These are phyloP conservation scores for Lasioglossum albipes DNA, from an alignment of 1,140 invertebrate genomes.

Conservation along the genomic window DNA sequence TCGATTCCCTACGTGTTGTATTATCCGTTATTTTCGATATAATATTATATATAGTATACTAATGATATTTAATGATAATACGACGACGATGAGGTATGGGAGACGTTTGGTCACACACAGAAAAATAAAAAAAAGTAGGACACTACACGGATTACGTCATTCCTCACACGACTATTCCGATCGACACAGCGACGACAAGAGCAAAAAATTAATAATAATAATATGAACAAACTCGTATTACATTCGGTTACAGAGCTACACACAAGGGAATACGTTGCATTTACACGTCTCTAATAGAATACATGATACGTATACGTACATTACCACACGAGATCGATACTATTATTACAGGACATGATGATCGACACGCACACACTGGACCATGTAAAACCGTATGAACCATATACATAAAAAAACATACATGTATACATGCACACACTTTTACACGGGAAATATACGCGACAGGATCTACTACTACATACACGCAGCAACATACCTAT, in stretches of 20 bases:
- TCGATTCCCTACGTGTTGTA: slow-evolving; percentile 79
- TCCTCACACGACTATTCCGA: slow-evolving; percentile 68
- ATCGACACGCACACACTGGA: slow-evolving; percentile 26
- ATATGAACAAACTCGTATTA: slow-evolving; percentile 40
- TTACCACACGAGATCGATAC: slow-evolving; percentile 22
- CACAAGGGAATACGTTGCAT: not conserved
- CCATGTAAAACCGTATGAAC: slow-evolving; percentile 13
- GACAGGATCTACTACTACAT: not conserved
- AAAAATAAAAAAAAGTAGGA: slow-evolving; percentile 50
- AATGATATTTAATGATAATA: slow-evolving; percentile 81
- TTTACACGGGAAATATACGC: too few relatives aligned
- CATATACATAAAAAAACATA: slow-evolving; percentile 31
- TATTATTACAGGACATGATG: too few relatives aligned
- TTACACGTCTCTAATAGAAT: too few relatives aligned
- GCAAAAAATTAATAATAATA: too few relatives aligned
- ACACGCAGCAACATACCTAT: slow-evolving; percentile 31
- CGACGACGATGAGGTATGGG: slow-evolving; percentile 80
- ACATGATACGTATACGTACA: not conserved
- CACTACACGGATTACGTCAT: slow-evolving; percentile 71
- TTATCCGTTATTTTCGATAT: slow-evolving; percentile 81
- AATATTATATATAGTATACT: slow-evolving; percentile 78
- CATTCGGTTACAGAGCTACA: slow-evolving; percentile 8
- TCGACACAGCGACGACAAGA: slow-evolving; percentile 42
- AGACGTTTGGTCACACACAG: slow-evolving; percentile 78
- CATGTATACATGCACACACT: slow-evolving; percentile 16